A percentile compares a stretch with the other conserved stretches of the same genome.
These are phyloP conservation scores for Bos indicus DNA, from an alignment of 2,113 vertebrate species.

Conservation along the genomic window DNA sequence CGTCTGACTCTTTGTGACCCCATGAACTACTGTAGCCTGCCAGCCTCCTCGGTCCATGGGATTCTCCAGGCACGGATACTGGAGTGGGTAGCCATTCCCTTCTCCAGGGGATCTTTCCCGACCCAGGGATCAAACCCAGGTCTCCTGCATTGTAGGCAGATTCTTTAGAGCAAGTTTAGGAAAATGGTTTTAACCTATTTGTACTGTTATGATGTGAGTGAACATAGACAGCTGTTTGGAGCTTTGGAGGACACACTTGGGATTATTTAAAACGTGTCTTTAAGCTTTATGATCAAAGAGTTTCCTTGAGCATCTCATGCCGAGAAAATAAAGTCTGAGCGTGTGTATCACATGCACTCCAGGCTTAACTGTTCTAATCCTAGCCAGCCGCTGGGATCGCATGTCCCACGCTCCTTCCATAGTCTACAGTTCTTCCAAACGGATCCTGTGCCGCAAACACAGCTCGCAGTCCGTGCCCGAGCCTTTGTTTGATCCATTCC, in stretches of 20 bases:
- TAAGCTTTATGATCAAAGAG: neutral
- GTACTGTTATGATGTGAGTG: neutral
- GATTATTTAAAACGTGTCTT: neutral
- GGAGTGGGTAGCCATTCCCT: neutral
- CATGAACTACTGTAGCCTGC: neutral
- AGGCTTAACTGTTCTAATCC: neutral
- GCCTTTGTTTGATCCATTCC: neutral
- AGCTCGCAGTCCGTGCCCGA: neutral
- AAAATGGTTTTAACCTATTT: neutral
- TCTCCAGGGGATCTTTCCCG: neutral
- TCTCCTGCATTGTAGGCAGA: neutral
- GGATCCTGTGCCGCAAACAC: neutral
- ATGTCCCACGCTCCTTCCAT: neutral
- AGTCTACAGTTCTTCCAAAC: neutral
- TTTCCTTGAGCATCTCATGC: neutral
- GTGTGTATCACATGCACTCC: accelerated
- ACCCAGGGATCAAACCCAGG: neutral
- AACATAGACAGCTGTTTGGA: neutral
- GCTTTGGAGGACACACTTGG: neutral
- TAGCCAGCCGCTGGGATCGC: neutral
- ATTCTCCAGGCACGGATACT: neutral
- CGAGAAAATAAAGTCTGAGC: neutral
- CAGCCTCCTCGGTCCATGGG: neutral
- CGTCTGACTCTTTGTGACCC: neutral
- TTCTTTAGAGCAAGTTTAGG: neutral